Evolutionary conservation across 2,888 invertebrate genomes (phyloP), one percentile per base, ranked within the genome.

Genomic region (Odontocolon sp.): DNA sequence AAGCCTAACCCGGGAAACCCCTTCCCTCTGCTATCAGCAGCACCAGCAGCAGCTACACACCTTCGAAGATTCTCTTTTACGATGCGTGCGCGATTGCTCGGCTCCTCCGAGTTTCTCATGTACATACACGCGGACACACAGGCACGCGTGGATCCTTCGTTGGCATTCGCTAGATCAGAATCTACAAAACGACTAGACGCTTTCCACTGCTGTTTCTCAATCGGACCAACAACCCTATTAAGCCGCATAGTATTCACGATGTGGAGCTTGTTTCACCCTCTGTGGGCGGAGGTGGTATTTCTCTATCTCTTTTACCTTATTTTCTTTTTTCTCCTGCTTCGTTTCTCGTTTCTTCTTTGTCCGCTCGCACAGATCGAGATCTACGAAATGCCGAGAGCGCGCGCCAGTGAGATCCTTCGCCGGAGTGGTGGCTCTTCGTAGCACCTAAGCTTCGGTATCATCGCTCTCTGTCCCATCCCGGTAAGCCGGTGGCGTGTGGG

Each of bases 351-450:
- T 50, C 66, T 56, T 80, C 80, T 79, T 71, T 74, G 67, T 70
- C 16, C 28, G 45, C 8, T 9, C 11, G 9, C 75, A 80, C 79
- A 81, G 84, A 85, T 81, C 83, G 82, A 76, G 83, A 84, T 84
- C 83, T 23, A 23, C 81, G 80, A 81, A 78, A 81, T 77, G 77
- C 63, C 82, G 78, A 82, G 81, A 81, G 82, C 82, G 82, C 80
- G 61, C 82, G 18, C 28, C 2, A 14, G 18, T 57, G 57, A 57
- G 67, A 47, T 26, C 36, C 40, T 59, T 42, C 42, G 40, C 59
- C 23, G 11, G 9, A 36, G 26, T n/a, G 23, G 26, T 50, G 50
- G 23, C 23, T 50, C 50, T 50, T 50, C 23, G 26, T 3, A 6
- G 26, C n/a, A n/a, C n/a, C n/a, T n/a, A n/a, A 50, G 23, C 5